Evolutionary conservation across 2,113 vertebrate genomes (phyloP), one percentile per base, ranked within the genome.

Genomic region (Coptodon rendalli): DNA sequence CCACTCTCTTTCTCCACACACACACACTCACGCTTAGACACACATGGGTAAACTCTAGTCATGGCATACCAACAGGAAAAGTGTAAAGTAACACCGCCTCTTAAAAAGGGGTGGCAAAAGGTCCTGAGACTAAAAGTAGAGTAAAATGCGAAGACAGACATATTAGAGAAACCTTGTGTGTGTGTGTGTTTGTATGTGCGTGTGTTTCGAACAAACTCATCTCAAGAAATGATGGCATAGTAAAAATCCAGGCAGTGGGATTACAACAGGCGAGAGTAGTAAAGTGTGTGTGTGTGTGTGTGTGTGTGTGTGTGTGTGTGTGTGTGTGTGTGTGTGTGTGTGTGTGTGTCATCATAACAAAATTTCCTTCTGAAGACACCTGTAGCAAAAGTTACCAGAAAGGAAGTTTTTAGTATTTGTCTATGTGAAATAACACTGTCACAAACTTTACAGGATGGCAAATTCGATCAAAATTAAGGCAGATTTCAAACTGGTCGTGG

Each of bases 81-180:
- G 86, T 90, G 86, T 91, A 86, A 95, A 91, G 52, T 87, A 88
- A 93, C 80, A 92, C 89, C 17, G 50, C 56, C 63, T 85, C 81
- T 89, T 83, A 82, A 84, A 86, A 71, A 86, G 82, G 63, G 56
- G 12, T 84, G 78, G 57, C 76, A 91, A 90, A 93, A 85, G 83
- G 88, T 89, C 80, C 84, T 68, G 87, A 80, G 63, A 93, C 80
- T 82, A 91, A 91, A 92, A 90, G 61, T 40, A 79, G 86, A 81
- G 88, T 84, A 87, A 83, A 90, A 87, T 61, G 45, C 19, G 29
- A 82, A 14, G 54, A 88, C 34, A 53, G 81, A 84, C 31, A 36
- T 68, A 54, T 80, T 56, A 31, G 59, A 59, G 57, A 13, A 54
- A 57, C 11, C 8, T 48, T 54, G 43, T 83, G 3, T 85, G 76